Base-by-base conservation (phyloP, 2,797 vertebrate genomes). In the Synanceia verrucosa region DNA sequence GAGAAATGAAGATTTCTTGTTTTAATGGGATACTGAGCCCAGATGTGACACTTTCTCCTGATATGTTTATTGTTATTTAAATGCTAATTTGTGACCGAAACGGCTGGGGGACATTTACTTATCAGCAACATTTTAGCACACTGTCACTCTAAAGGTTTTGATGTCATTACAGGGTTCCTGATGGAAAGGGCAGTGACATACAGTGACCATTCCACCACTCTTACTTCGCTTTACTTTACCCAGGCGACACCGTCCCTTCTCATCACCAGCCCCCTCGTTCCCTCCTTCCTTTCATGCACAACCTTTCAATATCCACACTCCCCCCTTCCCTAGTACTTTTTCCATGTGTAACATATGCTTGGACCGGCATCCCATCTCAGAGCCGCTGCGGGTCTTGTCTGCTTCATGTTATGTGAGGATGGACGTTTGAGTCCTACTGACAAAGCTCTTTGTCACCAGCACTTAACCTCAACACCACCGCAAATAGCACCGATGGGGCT, bases 131-230 rank as follows among this genome's bases (percentile, higher is more conserved):
- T 79, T 71, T 88, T 74, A 70, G 63, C 19, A 4, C 7, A 44
- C 66, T 21, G 28, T 41, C 78, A 48, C 67, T 79, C 66, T 82
- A 84, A 87, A 89, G 89, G 88, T 90, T 92, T 90, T 92, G 91
- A 92, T 89, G 87, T 83, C 71, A 82, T 90, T 88, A 80, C 83
- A 46, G 77, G 63, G 74, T 73, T 65, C 76, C 73, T 90, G 90
- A 89, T 80, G 83, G 80, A 91, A 90, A 90, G 90, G 89, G 88
- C 89, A 89, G 81, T 89, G 91, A 90, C 89, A 89, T 88, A 84
- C 90, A 89, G 87, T 90, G 89, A 90, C 90, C 91, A 91, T 88
- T 89, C 86, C 85, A 78, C 87, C 82, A 89, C 90, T 90, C 90
- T 83, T 92, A 74, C 83, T 82, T 81, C 72, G 82, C 61, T 83